These are phyloP conservation scores for Drosophila koepferae DNA, from an alignment of 2,888 invertebrate species.

Conservation along the genomic window DNA sequence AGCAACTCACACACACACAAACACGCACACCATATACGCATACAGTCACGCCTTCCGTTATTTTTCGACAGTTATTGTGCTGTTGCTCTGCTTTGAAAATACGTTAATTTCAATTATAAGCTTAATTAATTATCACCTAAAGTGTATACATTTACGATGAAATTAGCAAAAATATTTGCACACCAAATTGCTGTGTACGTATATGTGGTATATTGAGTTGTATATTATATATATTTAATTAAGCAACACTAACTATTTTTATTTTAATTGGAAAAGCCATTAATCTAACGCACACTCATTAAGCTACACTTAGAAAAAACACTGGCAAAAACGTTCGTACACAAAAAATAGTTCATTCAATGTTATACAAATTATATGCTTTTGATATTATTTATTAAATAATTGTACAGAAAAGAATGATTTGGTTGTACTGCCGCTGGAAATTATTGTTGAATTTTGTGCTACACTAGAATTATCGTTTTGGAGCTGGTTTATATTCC, in stretches of 20 bases:
- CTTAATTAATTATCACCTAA: conserved; percentile 15
- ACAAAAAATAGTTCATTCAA: conserved; percentile 41
- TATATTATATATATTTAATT: conserved; percentile 53
- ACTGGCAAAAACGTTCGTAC: conserved; percentile 34
- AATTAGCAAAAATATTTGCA: conserved; percentile 59
- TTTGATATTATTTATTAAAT: not conserved
- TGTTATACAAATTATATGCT: conserved; percentile 25
- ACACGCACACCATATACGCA: conserved; percentile 9
- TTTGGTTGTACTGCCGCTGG: conserved; percentile 11
- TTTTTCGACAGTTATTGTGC: conserved; percentile 27
- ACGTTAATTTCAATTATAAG: conserved; percentile 26
- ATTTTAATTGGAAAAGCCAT: conserved; percentile 45
- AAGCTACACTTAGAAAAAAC: conserved; percentile 40
- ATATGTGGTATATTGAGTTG: conserved; percentile 16
- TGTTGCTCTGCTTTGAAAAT: conserved; percentile 13
- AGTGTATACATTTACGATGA: conserved; percentile 47
- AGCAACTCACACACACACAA: conserved; percentile 1
- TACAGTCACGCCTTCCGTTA: conserved; percentile 38
- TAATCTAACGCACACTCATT: conserved; percentile 48
- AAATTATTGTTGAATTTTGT: conserved; percentile 30
- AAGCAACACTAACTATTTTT: conserved; percentile 66
- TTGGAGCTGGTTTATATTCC: conserved; percentile 19
- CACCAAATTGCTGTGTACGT: conserved; percentile 18
- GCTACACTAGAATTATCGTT: conserved; percentile 23
- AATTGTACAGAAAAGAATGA: conserved; percentile 4